Evolutionary conservation across 2,888 invertebrate genomes (phyloP).

Genomic region (Plagodis pulveraria): DNA sequence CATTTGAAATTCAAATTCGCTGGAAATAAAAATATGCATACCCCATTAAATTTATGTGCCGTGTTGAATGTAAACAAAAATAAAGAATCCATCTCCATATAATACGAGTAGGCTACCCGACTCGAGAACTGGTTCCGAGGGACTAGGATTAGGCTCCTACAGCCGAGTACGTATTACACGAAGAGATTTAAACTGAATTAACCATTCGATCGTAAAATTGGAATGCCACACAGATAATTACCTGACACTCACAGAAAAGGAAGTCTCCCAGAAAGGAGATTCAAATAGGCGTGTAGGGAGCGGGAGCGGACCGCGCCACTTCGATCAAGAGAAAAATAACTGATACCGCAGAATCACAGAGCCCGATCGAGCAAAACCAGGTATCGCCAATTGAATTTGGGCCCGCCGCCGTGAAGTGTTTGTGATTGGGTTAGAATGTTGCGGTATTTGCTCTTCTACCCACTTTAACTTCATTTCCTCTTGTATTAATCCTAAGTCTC

Average conservation of each 20-base stretch:
- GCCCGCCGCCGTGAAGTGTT: constrained; percentile 41
- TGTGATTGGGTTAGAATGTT: constrained; percentile 40
- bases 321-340: constrained; percentile 69
- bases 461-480: constrained; percentile 23
- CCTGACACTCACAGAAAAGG: constrained; percentile 85
- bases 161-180: constrained; percentile 78
- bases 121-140: constrained; percentile 65
- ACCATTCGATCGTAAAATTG: constrained; percentile 85
- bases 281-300: constrained; percentile 81
- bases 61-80: constrained; percentile 32
- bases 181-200: constrained; percentile 85
- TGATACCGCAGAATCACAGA: constrained; percentile 64
- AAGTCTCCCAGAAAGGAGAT: constrained; percentile 79
- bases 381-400: constrained; percentile 67
- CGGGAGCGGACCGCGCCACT: constrained; percentile 56
- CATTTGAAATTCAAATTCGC: constrained; percentile 38
- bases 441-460: constrained; percentile 32
- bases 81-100: constrained; percentile 56
- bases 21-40: constrained; percentile 36
- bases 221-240: constrained; percentile 85
- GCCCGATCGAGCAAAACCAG: constrained; percentile 65
- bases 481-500: constrained; percentile 16
- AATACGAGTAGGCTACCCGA: constrained; percentile 43
- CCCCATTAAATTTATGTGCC: constrained; percentile 34
- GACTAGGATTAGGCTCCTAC: constrained; percentile 78